Evolutionary conservation across 2,113 vertebrate species (phyloP), one percentile per base, ranked within the genome.

Genomic region (Arenaria interpres): DNA sequence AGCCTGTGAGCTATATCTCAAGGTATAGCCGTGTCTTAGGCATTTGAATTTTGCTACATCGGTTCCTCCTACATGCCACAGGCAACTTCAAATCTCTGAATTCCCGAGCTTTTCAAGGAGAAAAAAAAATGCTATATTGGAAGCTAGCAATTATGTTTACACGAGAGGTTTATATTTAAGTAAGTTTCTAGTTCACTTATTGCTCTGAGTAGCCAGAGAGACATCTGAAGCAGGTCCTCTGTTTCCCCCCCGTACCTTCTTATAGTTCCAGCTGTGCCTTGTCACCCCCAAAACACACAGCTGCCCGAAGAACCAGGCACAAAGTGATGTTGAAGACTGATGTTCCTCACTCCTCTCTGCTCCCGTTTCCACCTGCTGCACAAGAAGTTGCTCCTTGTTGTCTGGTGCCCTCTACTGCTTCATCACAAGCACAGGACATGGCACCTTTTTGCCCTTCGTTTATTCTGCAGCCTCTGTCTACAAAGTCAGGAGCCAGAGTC

Each of bases 341-440:
- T 20, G 21, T 32, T 64, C 43, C 32, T 67, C 33, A 53, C 12
- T 68, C 30, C 21, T 24, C 35, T 48, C 32, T 51, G n/a, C 11
- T 77, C n/a, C 25, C 59, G 8, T 21, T 63, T 53, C 64, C 35
- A 89, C 30, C 7, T 54, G 46, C 39, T 9, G 24, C 15, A 77
- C 43, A 48, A 45, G 28, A 80, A 90, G 28, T 33, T 93, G 71
- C 87, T 96, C 69, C 39, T 66, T 88, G 74, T 23, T 57, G 81
- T 69, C 53, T 94, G 88, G 89, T 93, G 96, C 96, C 96, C 94
- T 94, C 96, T 96, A n/a, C 91, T 95, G 96, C 81, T 90, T 22
- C 53, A 79, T 43, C 3, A 0, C 46, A 81, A 87, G 35, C 24
- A 96, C 23, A 84, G 16, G n/a, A 81, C 28, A 20, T 4, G 27